A percentile compares a stretch with the other conserved stretches of the same genome.
Evolutionary conservation across 2,797 vertebrate genomes (phyloP).

Genomic region (Phylloscopus collybita): DNA sequence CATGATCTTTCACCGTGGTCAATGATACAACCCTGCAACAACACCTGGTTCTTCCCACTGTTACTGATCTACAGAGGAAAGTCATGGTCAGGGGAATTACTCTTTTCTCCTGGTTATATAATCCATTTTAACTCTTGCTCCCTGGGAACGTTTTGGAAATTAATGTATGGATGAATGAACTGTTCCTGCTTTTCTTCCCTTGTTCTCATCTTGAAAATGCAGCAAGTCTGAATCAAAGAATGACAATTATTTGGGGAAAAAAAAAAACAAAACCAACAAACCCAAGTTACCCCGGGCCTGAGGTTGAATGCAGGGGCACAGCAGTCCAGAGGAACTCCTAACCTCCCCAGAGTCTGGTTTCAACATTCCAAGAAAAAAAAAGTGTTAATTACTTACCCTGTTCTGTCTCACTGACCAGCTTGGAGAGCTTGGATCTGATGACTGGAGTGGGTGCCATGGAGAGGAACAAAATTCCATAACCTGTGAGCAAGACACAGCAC

Average conservation of each 20-base stretch:
- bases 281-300: background rate
- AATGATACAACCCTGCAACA: constrained; percentile 29
- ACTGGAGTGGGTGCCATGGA: constrained; percentile 88
- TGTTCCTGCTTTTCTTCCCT: background rate
- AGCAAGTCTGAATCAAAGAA: background rate
- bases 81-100: background rate
- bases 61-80: constrained; percentile 44
- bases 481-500: constrained; percentile 68
- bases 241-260: background rate
- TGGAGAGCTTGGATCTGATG: constrained; percentile 93
- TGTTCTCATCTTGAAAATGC: background rate
- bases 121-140: background rate
- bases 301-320: background rate
- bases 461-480: constrained; percentile 89
- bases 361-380: background rate
- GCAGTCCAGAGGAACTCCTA: background rate
- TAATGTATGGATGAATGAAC: background rate
- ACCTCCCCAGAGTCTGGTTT: background rate
- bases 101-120: background rate
- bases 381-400: constrained; percentile 82
- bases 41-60: background rate
- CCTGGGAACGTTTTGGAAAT: background rate
- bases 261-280: background rate
- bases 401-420: constrained; percentile 85
- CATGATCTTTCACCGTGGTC: background rate